Base-by-base conservation (phyloP, 2,113 vertebrate species). In the Tetrao urogallus region DNA sequence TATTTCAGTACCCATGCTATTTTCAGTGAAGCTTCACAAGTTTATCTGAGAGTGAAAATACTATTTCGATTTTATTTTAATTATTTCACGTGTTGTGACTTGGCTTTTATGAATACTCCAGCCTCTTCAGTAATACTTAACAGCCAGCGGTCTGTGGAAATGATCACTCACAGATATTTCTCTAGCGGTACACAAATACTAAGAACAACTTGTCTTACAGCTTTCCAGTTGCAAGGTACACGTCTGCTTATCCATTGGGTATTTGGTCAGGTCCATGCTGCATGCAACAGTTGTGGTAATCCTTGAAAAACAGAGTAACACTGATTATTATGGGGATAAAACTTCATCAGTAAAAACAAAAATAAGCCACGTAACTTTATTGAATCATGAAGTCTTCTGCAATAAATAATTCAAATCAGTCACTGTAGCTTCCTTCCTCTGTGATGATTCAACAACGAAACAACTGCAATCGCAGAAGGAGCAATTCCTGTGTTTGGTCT, bases 231-330 rank as follows among this genome's bases (percentile, higher is more conserved):
- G 98, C 61, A 99, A 96, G 25, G 98, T 99, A 96, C 98, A 99
- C 1, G 97, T 99, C 98, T 99, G 98, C 88, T 98, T 99, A 97
- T 99, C 98, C 98, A 99, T 99, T 6, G 99, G 99, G 66, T 99
- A 99, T 95, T 99, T 99, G 63, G 98, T 99, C 92, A 99, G 97
- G 88, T 99, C 99, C 99, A 99, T 99, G 96, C 98, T 99, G 97
- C 98, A 99, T 19, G 98, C 98, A 95, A 99, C 98, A 14, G 98
- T 99, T 52, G 98, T 98, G 28, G 98, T 99, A 90, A 99, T 98
- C 97, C 98, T 99, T 96, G 18, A 64, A 52, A 50, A 30, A 76
- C 27, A 34, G 0, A 80, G n/a, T 11, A 32, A 70, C 58, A 8
- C 4, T 86, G 22, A 67, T 69, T 80, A 73, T 56, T 70, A 79